Base-by-base conservation (phyloP, 1,140 invertebrate species). In the Oedothorax gibbosus region DNA sequence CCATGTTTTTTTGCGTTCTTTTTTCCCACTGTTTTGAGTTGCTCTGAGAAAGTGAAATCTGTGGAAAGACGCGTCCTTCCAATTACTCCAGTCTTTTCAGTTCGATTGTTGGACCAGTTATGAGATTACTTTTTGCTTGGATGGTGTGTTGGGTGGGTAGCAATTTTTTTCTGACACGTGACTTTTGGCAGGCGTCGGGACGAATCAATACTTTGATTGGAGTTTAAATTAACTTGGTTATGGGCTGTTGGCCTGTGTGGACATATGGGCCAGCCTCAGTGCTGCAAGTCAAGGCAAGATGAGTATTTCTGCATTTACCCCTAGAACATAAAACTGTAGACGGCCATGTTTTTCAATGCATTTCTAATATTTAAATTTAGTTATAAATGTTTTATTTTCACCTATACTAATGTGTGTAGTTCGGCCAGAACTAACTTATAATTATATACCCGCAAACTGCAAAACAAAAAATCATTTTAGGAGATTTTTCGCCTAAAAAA, bases 11-110 rank as follows among this genome's bases (percentile, higher is more conserved):
- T 75, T 60, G 20, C 72, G 8, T 75, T 75, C 51, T 75, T 57
- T 75, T 75, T 50, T 35, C 51, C n/a, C 54, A 75, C 57, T 75
- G 35, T 35, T 35, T 35, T 35, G 35, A 35, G 35, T 21, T 9
- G 51, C 9, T 15, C 15, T 14, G 21, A 54, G 54, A 14, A 75
- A 77, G 60, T 20, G 21, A 76, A 76, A 76, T 62, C 73, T 76
- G 15, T 2, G 60, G 49, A 51, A 20, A 64, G 35, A 20, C 35
- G 21, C 60, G 51, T 51, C 75, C n/a, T 65, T 54, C 53, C 60
- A 64, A 77, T 64, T 64, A 64, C 60, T 50, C 9, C 57, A 77
- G 75, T 15, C 57, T 77, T 77, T 65, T 50, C 6, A 35, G 35
- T 12, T 21, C 35, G 21, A 50, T 51, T 51, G 11, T 50, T 8